These are phyloP conservation scores for Drosophila triauraria DNA, from an alignment of 1,140 invertebrate genomes.

Conservation along the genomic window DNA sequence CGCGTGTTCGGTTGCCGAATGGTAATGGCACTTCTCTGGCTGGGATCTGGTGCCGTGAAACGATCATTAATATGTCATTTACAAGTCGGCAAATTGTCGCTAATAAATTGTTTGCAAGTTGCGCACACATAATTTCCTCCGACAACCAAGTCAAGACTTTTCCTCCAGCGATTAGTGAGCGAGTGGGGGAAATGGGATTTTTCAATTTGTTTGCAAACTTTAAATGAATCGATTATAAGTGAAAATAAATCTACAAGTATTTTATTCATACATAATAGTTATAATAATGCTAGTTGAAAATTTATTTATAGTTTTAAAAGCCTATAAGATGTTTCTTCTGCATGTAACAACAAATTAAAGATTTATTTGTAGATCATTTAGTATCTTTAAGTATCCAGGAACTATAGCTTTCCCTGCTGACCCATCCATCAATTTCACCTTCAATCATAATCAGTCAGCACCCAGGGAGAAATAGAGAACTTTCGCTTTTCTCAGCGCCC, in stretches of 20 bases:
- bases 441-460: slow-evolving; percentile 32
- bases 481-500: slow-evolving; percentile 32
- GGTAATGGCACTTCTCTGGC: slow-evolving; percentile 19
- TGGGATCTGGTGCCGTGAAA: slow-evolving; percentile 51
- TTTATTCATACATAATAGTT: neutral
- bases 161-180: neutral
- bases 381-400: slow-evolving; percentile 1
- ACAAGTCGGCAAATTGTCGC: slow-evolving; percentile 75
- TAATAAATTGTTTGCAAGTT: slow-evolving; percentile 74
- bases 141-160: slow-evolving; percentile 12
- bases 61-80: slow-evolving; percentile 82
- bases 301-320: no score
- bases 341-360: neutral
- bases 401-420: slow-evolving; percentile 9
- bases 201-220: slow-evolving; percentile 1
- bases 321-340: neutral
- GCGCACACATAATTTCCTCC: slow-evolving; percentile 21
- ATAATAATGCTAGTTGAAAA: no score
- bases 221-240: slow-evolving; percentile 4
- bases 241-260: neutral
- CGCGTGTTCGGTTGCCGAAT: slow-evolving; percentile 58
- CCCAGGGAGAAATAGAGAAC: slow-evolving; percentile 16
- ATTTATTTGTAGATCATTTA: neutral
- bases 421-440: slow-evolving; percentile 26
- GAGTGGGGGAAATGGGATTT: slow-evolving; percentile 8